Evolutionary conservation across 2,113 vertebrate species (phyloP), one percentile per base, ranked within the genome.

Genomic region (Pangasianodon hypophthalmus): DNA sequence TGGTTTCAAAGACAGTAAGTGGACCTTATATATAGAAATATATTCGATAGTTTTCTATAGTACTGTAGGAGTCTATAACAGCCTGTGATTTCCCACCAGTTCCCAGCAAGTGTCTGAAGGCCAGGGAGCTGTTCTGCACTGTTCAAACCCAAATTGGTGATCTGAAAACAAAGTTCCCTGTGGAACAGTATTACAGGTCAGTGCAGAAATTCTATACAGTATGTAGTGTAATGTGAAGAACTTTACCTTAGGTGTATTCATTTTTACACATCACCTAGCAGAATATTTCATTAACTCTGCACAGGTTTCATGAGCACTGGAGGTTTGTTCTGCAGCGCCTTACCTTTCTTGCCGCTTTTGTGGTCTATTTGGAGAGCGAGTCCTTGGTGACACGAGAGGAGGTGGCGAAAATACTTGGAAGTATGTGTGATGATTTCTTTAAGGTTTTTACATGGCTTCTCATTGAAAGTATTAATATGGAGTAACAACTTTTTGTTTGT

Each of bases 231-330:
- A 9, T 82, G 19, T 13, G 19, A 54, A 54, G 83, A 79, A 56
- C n/a, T 64, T 26, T 4, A 50, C 19, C 46, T 29, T 2, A 16
- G 29, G 54, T 58, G n/a, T 75, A 21, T 90, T 64, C 62, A 6
- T 21, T 50, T 41, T 71, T 84, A 13, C 9, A 41, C 21, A 64
- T 2, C 84, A 10, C 77, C 1, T 71, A 21, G 29, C 37, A 52
- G 24, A 64, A 44, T 0, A 6, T 32, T 73, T 10, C 2, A 24
- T 87, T 58, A 13, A 7, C 44, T 62, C 85, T 87, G 48, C 26
- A 5, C 58, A 99, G 98, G 94, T 99, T 99, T 93, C 98, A 99
- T 1, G 98, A 99, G 88, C 98, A 99, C 92, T 99, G 98, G 98
- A 95, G 98, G 90, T 99, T 99, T 92, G 98, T 99, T 64, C 94